Conservation (phyloP, 2,888 invertebrate species). For the Eupithecia dodoneata region DNA sequence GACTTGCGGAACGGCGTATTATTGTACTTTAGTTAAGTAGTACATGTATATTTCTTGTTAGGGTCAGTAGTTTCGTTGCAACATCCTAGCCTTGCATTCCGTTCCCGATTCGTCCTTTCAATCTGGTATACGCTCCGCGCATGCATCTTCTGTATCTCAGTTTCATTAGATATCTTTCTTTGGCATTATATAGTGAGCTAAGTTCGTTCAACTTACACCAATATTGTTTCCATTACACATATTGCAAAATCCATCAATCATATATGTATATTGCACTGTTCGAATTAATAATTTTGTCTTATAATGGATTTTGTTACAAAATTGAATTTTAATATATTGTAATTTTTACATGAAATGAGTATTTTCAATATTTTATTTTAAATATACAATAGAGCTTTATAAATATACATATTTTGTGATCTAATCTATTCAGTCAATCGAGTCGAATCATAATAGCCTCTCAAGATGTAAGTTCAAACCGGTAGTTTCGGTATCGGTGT, state of each 20-base stretch:
- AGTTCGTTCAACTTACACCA: slow-evolving; percentile 66
- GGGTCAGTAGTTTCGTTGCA: slow-evolving; percentile 58
- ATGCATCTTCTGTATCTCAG: slow-evolving; percentile 62
- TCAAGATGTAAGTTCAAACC: slow-evolving; percentile 67
- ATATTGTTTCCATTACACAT: slow-evolving; percentile 44
- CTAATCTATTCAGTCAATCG: slow-evolving; percentile 83
- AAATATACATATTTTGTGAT: slow-evolving; percentile 74
- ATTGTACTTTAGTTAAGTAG: slow-evolving; percentile 37
- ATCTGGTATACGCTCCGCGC: slow-evolving; percentile 63
- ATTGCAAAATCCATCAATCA: slow-evolving; percentile 53
- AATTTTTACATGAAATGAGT: slow-evolving; percentile 58
- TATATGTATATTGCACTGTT: slow-evolving; percentile 71
- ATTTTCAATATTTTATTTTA: slow-evolving; percentile 66
- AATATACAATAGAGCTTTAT: slow-evolving; percentile 53
- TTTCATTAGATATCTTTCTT: slow-evolving; percentile 72
- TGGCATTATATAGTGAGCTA: slow-evolving; percentile 83
- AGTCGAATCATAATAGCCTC: slow-evolving; percentile 82
- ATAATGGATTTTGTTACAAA: slow-evolving; percentile 21
- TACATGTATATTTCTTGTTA: slow-evolving; percentile 50
- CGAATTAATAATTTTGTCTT: slow-evolving; percentile 51
- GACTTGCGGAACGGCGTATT: slow-evolving; percentile 56
- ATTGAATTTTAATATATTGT: slow-evolving; percentile 41
- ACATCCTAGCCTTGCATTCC: slow-evolving; percentile 64
- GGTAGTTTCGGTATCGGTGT: slow-evolving; percentile 53
- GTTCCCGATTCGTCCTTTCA: slow-evolving; percentile 62